Percentiles rank a stretch among this genome's conserved stretches.
phyloP scores from a whole-genome alignment of 1,140 invertebrate species.

The Luehdorfia chinensis region DNA sequence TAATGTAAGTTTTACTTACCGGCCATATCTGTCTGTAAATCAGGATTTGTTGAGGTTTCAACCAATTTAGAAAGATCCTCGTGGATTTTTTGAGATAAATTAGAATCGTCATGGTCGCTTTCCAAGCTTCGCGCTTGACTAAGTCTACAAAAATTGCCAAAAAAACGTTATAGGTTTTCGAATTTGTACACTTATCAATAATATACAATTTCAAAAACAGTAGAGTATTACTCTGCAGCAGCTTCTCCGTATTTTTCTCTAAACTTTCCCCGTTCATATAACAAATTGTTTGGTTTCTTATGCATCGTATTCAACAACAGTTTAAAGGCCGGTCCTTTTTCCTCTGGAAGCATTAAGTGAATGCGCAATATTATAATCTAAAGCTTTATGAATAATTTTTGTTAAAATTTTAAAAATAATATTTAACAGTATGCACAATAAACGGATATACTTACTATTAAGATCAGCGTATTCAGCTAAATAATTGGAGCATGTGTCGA shows the following conservation, averaged over 20 bases:
- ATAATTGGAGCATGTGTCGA: conserved; percentile 50
- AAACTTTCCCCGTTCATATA: conserved; percentile 42
- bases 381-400: too few species aligned
- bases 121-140: conserved; percentile 45
- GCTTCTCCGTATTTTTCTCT: conserved; percentile 37
- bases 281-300: conserved; percentile 33
- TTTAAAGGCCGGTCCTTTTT: conserved; percentile 55
- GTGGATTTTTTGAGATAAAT: conserved; percentile 47
- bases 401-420: too few species aligned
- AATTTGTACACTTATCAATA: too few species aligned
- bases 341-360: conserved; percentile 45
- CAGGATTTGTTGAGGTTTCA: conserved; percentile 28
- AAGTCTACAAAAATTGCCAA: conserved; percentile 30
- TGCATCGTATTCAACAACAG: conserved; percentile 43
- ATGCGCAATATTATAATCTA: too few species aligned
- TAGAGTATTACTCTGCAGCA: conserved; percentile 47
- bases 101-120: conserved; percentile 52
- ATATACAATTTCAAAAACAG: too few species aligned
- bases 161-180: neutral
- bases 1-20: conserved; percentile 33
- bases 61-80: conserved; percentile 36
- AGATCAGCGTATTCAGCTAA: conserved; percentile 53
- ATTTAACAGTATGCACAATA: neutral
- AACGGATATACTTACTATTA: conserved; percentile 43
- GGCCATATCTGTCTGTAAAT: conserved; percentile 46